Percentiles rank a stretch among this genome's conserved stretches.
Evolutionary conservation across 2,888 invertebrate species (phyloP).

Genomic region (Mythimna pallens): DNA sequence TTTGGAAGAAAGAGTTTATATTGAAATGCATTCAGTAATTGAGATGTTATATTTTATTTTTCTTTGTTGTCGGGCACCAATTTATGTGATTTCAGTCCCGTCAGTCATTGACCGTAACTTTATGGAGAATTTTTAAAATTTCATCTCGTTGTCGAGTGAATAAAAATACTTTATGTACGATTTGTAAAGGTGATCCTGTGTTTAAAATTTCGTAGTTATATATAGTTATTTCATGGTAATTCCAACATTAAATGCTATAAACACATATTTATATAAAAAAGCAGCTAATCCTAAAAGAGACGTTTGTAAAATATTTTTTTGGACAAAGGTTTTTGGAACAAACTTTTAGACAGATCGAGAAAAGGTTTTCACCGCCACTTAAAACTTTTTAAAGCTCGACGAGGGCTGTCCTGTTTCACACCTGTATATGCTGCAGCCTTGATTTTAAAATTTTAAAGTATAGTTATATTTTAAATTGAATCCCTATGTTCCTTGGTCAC

Average conservation of each 20-base stretch:
- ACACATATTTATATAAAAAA: not conserved
- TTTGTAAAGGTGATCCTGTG: constrained; percentile 24
- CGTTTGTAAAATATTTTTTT: not conserved
- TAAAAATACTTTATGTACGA: constrained; percentile 44
- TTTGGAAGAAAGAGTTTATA: constrained; percentile 48
- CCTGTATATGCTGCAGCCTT: constrained; percentile 5
- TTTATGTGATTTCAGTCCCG: constrained; percentile 75
- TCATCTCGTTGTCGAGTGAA: constrained; percentile 65
- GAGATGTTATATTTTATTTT: constrained; percentile 73
- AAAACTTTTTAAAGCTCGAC: constrained; percentile 30
- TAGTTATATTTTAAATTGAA: too few species aligned
- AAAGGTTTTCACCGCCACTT: constrained; percentile 15
- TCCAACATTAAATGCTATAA: not conserved
- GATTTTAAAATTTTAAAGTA: constrained; percentile 20
- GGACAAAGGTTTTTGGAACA: not conserved
- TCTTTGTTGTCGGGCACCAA: constrained; percentile 71
- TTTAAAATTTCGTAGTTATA: constrained; percentile 17
- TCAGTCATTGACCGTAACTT: constrained; percentile 73
- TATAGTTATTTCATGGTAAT: not conserved
- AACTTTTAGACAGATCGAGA: not conserved
- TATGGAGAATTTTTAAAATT: constrained; percentile 69
- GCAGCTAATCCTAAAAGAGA: not conserved
- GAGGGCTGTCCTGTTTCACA: not conserved
- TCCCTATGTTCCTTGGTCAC: too few species aligned
- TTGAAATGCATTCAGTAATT: constrained; percentile 67